phyloP scores from a whole-genome alignment of 2,888 invertebrate genomes.

The Eupelmus urozonus region DNA sequence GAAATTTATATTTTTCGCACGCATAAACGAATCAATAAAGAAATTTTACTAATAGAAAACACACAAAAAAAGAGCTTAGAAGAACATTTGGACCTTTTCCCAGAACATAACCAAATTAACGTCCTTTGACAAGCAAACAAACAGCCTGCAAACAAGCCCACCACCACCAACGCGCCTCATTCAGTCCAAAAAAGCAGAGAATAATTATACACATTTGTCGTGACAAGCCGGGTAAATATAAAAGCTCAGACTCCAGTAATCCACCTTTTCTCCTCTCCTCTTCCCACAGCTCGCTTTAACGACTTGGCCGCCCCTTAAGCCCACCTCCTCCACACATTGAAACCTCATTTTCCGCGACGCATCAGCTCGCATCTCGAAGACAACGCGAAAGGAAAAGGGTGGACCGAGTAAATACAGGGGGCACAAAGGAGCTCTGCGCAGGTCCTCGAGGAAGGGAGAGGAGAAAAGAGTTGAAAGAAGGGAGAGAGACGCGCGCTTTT shows the following conservation, averaged over 20 bases:
- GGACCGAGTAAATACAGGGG: constrained; percentile 32
- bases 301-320: constrained; percentile 43
- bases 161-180: no score
- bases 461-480: constrained; percentile 11
- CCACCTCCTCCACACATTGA: constrained; percentile 37
- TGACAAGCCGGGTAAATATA: constrained; percentile 27
- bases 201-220: constrained; percentile 21
- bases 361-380: not conserved
- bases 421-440: constrained; percentile 24
- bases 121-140: not conserved
- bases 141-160: no score
- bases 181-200: no score
- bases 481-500: not conserved
- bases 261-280: constrained; percentile 41
- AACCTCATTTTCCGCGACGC: constrained; percentile 35
- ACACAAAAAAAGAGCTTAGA: no score
- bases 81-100: no score
- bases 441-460: not conserved
- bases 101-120: no score
- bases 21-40: no score
- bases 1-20: no score
- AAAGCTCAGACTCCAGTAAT: constrained; percentile 32
- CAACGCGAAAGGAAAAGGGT: not conserved
- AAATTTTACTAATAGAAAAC: no score
- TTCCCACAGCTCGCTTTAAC: constrained; percentile 48